Base-by-base conservation (phyloP, 1,140 invertebrate species). In the Macrobrachium nipponense region DNA sequence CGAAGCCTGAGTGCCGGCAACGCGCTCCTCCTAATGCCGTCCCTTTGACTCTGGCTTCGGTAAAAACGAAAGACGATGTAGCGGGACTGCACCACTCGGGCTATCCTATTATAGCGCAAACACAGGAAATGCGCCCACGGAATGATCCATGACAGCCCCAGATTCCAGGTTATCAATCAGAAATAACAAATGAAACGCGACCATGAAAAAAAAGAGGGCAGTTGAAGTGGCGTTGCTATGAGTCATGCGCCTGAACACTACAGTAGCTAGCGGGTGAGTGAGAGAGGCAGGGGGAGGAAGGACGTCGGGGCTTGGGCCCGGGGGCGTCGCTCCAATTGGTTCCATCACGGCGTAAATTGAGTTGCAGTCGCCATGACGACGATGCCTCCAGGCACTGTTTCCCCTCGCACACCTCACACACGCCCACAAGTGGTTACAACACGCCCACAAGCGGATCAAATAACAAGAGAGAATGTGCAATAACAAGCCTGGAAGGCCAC, bases 291-390 rank as follows among this genome's bases (percentile, higher is more conserved):
- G 64, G 51, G 81, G 62, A 23, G 81, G 64, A 44, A 60, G 82
- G 51, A 64, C 64, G 82, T 64, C 64, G 82, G 82, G 82, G 61
- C 72, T 59, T n/a, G 58, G 36, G 64, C 62, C 82, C 64, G 36
- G 20, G 62, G 82, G 82, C 82, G 82, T 78, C 64, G 76, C 88
- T 89, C 89, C 88, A 89, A 89, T 89, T 89, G 89, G 89, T 89
- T 89, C 89, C 89, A 89, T 89, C 88, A 89, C 90, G 91, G 91
- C 91, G 92, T 93, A 93, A 93, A 93, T 93, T 92, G 93, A 92
- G 93, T 93, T 92, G 91, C 89, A 89, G 92, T 93, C 91, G 91
- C 92, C 92, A 93, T 93, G 91, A 92, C 90, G 90, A 93, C 92
- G 91, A 89, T 87, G 90, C 90, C 91, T 88, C 88, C 86, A 88